Conservation (phyloP, 2,888 invertebrate species). For the Perizoma flavofasciatum region DNA sequence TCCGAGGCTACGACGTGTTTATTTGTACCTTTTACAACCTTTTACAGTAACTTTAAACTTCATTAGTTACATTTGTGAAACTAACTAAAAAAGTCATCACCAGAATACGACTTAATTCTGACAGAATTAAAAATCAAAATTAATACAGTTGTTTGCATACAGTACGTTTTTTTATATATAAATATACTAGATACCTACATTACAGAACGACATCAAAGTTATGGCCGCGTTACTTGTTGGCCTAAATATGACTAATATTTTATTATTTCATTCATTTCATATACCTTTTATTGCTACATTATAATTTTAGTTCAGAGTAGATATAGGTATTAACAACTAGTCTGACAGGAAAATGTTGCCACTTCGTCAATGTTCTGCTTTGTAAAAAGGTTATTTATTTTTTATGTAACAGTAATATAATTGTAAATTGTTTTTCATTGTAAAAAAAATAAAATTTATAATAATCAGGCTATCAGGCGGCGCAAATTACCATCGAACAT, state of each 20-base stretch:
- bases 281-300: conserved; percentile 39
- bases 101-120: conserved; percentile 8
- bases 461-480: conserved; percentile 67
- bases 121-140: no score
- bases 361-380: conserved; percentile 79
- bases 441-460: conserved; percentile 53
- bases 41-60: no score
- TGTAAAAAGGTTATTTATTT: conserved; percentile 82
- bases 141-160: no score
- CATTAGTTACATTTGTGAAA: not conserved
- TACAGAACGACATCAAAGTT: conserved; percentile 5
- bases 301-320: conserved; percentile 62
- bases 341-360: conserved; percentile 81
- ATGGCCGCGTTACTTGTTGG: conserved; percentile 26
- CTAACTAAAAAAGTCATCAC: conserved; percentile 9
- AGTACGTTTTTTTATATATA: no score
- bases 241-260: conserved; percentile 25
- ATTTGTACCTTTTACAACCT: no score
- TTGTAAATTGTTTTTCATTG: conserved; percentile 68
- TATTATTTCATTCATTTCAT: conserved; percentile 22
- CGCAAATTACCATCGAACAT: conserved; percentile 39
- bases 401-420: conserved; percentile 62
- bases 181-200: not conserved
- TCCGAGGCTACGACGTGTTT: no score
- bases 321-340: conserved; percentile 72